Evolutionary conservation across 2,797 vertebrate genomes (phyloP).

Genomic region (Peromyscus attwateri): DNA sequence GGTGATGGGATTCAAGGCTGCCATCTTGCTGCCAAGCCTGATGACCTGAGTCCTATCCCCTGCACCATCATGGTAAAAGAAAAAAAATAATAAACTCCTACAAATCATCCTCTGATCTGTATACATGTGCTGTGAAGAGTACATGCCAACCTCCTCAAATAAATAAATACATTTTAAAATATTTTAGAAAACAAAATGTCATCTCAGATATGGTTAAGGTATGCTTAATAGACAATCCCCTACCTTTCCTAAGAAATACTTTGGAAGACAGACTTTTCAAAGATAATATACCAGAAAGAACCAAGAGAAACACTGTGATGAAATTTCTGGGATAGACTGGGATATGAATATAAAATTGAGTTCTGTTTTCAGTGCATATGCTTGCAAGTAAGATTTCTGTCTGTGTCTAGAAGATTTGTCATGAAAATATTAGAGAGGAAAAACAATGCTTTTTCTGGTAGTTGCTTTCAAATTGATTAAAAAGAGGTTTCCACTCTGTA

Average conservation of each 20-base stretch:
- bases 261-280: neutral
- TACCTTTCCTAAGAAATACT: neutral
- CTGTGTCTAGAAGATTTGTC: neutral
- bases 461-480: conserved; percentile 64
- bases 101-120: neutral
- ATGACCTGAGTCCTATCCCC: neutral
- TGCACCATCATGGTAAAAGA: neutral
- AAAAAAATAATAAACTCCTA: neutral
- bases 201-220: neutral
- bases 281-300: neutral
- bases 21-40: neutral
- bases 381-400: neutral
- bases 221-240: neutral
- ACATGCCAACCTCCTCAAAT: neutral
- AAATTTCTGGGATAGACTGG: neutral
- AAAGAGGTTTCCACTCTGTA: conserved; percentile 34
- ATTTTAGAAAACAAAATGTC: neutral
- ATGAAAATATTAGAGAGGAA: neutral
- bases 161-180: neutral
- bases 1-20: neutral
- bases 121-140: neutral
- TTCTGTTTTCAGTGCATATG: neutral
- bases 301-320: neutral
- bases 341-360: conserved; percentile 8
- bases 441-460: conserved; percentile 6